phyloP scores from a whole-genome alignment of 2,113 vertebrate genomes.

The Anoplopoma fimbria region DNA sequence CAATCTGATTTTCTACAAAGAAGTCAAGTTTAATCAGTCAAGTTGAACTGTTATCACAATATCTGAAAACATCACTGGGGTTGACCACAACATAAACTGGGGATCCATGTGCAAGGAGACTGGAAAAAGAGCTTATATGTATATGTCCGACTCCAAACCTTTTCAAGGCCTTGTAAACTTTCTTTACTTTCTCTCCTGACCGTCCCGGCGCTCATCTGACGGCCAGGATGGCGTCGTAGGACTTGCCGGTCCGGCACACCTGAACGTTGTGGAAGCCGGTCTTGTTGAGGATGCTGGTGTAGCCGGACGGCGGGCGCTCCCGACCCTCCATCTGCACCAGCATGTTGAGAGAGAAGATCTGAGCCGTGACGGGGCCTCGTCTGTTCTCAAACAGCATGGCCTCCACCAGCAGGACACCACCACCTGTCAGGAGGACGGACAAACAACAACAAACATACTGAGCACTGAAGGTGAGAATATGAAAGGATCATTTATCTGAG shows the following conservation, averaged over 20 bases:
- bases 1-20: background rate
- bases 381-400: slow-evolving; percentile 81
- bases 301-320: slow-evolving; percentile 78
- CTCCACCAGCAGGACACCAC: slow-evolving; percentile 83
- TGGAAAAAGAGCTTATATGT: background rate
- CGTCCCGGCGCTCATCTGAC: slow-evolving; percentile 66
- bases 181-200: too few relatives aligned
- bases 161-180: background rate
- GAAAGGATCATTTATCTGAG: too few relatives aligned
- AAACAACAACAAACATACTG: background rate
- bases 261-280: slow-evolving; percentile 77
- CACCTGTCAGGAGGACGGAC: slow-evolving; percentile 62
- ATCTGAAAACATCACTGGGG: background rate
- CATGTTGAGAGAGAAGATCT: slow-evolving; percentile 86
- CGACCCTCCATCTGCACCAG: slow-evolving; percentile 81
- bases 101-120: background rate
- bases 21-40: background rate
- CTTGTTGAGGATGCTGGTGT: slow-evolving; percentile 67
- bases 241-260: slow-evolving; percentile 82
- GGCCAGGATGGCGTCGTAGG: slow-evolving; percentile 83
- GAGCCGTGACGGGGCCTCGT: slow-evolving; percentile 77
- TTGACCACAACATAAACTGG: background rate
- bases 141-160: background rate
- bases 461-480: background rate
- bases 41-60: background rate